A percentile compares a stretch with the other conserved stretches of the same genome.
Conservation (phyloP, 2,888 invertebrate genomes). For the Ametastegia equiseti region DNA sequence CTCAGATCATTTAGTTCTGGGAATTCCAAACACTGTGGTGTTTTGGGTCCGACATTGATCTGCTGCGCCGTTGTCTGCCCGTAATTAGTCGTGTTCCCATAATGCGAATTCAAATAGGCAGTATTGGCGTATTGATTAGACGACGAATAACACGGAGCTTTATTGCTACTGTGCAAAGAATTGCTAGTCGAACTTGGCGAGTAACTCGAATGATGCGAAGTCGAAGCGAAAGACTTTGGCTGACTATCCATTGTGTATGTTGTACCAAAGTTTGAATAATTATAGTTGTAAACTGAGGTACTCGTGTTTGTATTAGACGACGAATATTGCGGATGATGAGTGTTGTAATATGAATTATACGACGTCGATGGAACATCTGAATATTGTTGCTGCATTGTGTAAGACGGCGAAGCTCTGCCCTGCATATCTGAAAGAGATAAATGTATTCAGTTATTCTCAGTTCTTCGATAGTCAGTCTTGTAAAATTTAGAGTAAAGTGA, state of each 20-base stretch:
- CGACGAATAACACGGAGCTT: constrained; percentile 65
- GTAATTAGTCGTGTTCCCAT: constrained; percentile 67
- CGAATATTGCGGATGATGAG: constrained; percentile 69
- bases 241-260: constrained; percentile 59
- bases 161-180: constrained; percentile 60
- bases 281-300: constrained; percentile 68
- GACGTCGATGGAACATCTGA: constrained; percentile 67
- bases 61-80: constrained; percentile 61
- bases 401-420: constrained; percentile 70
- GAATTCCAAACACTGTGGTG: constrained; percentile 72
- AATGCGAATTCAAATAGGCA: constrained; percentile 67
- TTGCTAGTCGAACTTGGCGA: constrained; percentile 57
- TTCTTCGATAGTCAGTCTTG: too few species aligned
- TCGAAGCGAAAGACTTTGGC: constrained; percentile 57
- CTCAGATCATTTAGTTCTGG: constrained; percentile 77
- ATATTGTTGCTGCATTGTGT: constrained; percentile 67
- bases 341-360: constrained; percentile 68
- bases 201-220: constrained; percentile 64
- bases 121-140: constrained; percentile 63
- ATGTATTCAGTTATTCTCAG: neutral
- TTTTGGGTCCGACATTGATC: constrained; percentile 61
- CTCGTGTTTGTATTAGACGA: constrained; percentile 66
- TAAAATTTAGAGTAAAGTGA: too few species aligned
- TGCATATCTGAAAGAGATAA: constrained; percentile 64
- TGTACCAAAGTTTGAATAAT: constrained; percentile 67